These are phyloP conservation scores for Sigmodon hispidus DNA, from an alignment of 2,113 vertebrate species.

Conservation along the genomic window DNA sequence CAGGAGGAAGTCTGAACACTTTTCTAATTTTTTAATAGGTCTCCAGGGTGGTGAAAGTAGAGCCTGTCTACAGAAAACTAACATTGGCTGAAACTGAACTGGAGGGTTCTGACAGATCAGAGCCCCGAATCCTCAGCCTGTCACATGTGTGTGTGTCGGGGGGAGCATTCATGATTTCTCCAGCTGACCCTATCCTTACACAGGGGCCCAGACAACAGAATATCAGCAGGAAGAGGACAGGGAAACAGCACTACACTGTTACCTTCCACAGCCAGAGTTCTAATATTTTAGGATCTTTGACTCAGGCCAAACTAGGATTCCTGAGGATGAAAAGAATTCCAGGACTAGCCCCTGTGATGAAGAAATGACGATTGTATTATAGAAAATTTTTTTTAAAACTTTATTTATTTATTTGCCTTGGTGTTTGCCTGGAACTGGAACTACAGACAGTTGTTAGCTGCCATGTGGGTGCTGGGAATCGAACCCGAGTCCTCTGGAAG, in stretches of 20 bases:
- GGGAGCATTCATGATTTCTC: not conserved
- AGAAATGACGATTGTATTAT: not conserved
- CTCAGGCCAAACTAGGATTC: not conserved
- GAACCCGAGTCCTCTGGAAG: no score
- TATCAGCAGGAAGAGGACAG: no score
- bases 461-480: no score
- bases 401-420: no score
- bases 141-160: no score
- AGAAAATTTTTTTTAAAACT: no score
- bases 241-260: not conserved
- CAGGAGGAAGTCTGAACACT: not conserved
- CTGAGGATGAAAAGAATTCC: not conserved
- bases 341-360: not conserved
- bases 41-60: not conserved
- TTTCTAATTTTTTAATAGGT: no score
- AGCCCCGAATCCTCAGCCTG: not conserved
- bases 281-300: not conserved
- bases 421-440: no score
- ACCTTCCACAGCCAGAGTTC: not conserved
- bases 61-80: not conserved
- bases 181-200: not conserved
- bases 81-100: not conserved
- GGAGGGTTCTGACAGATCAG: not conserved
- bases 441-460: no score
- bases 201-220: not conserved